phyloP scores from a whole-genome alignment of 2,797 vertebrate species.

The Pseudochaenichthys georgianus region DNA sequence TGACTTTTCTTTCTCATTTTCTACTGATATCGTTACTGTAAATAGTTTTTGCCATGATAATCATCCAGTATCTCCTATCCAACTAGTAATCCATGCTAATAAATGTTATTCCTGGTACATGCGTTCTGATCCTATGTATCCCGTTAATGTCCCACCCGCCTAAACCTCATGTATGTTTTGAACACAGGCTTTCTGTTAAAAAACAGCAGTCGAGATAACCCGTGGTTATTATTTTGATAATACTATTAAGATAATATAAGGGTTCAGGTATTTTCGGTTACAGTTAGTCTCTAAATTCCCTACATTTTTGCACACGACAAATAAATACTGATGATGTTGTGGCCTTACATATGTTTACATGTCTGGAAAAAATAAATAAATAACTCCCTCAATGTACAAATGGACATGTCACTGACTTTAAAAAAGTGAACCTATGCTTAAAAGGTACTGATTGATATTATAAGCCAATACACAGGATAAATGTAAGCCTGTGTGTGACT shows the following conservation, averaged over 20 bases:
- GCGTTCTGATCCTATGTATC: too few relatives aligned
- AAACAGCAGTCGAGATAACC: not conserved
- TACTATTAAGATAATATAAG: constrained; percentile 4
- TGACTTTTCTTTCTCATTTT: too few relatives aligned
- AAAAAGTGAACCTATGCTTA: not conserved
- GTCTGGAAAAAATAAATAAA: not conserved
- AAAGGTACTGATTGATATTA: not conserved
- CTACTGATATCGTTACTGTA: too few relatives aligned
- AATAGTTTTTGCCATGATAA: too few relatives aligned
- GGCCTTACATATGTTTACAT: not conserved
- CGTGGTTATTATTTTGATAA: too few relatives aligned
- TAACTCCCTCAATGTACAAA: not conserved
- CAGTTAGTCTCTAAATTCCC: not conserved
- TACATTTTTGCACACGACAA: not conserved
- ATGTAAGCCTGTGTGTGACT: constrained; percentile 44
- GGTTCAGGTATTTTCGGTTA: not conserved
- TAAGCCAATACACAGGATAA: not conserved
- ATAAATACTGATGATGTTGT: not conserved
- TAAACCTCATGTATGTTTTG: not conserved
- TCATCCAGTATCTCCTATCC: not conserved
- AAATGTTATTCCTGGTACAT: too few relatives aligned
- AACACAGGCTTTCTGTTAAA: not conserved
- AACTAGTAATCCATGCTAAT: not conserved
- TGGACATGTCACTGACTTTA: not conserved
- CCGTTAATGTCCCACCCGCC: not conserved